phyloP scores from a whole-genome alignment of 2,113 vertebrate genomes.

The Amia ocellicauda region DNA sequence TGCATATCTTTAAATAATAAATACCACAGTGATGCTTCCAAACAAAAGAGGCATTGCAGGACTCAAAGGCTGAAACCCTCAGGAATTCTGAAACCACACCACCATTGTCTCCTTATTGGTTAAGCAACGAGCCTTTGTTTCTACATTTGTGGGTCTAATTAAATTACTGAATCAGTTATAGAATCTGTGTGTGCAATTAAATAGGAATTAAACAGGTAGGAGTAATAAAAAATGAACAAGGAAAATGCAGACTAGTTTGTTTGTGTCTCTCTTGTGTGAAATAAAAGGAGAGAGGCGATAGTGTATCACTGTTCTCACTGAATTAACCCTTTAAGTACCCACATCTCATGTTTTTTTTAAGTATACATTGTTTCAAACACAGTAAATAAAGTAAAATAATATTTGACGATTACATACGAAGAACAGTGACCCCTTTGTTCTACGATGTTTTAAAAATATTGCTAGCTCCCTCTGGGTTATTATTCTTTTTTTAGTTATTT shows the following conservation, averaged over 20 bases:
- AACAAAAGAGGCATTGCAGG: not conserved
- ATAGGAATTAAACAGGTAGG: slow-evolving; percentile 65
- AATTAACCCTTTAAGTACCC: slow-evolving; percentile 49
- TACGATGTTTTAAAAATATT: too few relatives aligned
- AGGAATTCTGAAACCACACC: not conserved
- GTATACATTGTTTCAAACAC: too few relatives aligned
- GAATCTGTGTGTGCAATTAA: slow-evolving; percentile 65
- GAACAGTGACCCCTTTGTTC: too few relatives aligned
- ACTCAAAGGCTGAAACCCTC: not conserved
- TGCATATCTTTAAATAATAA: not conserved
- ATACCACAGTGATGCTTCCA: not conserved
- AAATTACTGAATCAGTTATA: slow-evolving; percentile 74
- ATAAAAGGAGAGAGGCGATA: slow-evolving; percentile 60
- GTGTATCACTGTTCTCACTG: slow-evolving; percentile 42
- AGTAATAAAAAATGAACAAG: slow-evolving; percentile 47
- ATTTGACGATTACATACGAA: too few relatives aligned
- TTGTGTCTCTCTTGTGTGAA: slow-evolving; percentile 63
- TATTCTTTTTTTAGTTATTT: too few relatives aligned
- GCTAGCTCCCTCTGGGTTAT: too few relatives aligned
- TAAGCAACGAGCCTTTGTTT: slow-evolving; percentile 41
- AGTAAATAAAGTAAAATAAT: too few relatives aligned
- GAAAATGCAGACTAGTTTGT: slow-evolving; percentile 65
- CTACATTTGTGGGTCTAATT: slow-evolving; percentile 60
- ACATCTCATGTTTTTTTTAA: too few relatives aligned
- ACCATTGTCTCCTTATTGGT: slow-evolving; percentile 24